phyloP scores from a whole-genome alignment of 2,888 invertebrate genomes.

The Chaitophorus viminalis region DNA sequence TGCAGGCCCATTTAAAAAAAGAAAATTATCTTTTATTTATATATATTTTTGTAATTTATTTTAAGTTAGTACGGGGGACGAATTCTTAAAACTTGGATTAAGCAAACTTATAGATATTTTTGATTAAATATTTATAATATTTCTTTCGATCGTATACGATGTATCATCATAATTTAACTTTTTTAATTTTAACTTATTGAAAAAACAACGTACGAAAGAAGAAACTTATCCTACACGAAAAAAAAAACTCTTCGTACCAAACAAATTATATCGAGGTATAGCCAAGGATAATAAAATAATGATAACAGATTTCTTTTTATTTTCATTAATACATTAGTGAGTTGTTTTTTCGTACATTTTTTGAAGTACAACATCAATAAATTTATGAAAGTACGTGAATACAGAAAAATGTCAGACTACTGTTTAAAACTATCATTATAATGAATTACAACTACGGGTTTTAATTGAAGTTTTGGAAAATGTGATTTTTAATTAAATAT shows the following conservation, averaged over 20 bases:
- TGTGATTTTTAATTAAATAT: too few relatives aligned
- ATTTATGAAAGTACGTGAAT: too few relatives aligned
- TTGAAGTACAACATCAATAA: background rate
- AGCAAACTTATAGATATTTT: constrained; percentile 8
- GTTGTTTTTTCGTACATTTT: background rate
- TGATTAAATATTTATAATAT: constrained; percentile 52
- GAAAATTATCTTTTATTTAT: too few relatives aligned
- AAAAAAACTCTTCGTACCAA: background rate
- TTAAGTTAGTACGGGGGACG: background rate
- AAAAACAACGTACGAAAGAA: constrained; percentile 18
- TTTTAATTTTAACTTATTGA: constrained; percentile 38
- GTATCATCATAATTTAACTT: constrained; percentile 49
- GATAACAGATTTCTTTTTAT: constrained; percentile 13
- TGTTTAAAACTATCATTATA: background rate
- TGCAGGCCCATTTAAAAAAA: too few relatives aligned
- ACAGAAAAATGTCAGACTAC: too few relatives aligned
- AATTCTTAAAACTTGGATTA: constrained; percentile 30
- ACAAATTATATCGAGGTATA: constrained; percentile 14
- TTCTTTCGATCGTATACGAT: constrained; percentile 26
- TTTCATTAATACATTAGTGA: constrained; percentile 9
- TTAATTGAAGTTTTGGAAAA: too few relatives aligned
- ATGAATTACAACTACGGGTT: background rate
- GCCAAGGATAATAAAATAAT: constrained; percentile 15
- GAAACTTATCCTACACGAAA: background rate
- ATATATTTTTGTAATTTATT: constrained; percentile 2